Base-by-base conservation (phyloP, 1,140 invertebrate species). In the Polypedilum vanderplanki region DNA sequence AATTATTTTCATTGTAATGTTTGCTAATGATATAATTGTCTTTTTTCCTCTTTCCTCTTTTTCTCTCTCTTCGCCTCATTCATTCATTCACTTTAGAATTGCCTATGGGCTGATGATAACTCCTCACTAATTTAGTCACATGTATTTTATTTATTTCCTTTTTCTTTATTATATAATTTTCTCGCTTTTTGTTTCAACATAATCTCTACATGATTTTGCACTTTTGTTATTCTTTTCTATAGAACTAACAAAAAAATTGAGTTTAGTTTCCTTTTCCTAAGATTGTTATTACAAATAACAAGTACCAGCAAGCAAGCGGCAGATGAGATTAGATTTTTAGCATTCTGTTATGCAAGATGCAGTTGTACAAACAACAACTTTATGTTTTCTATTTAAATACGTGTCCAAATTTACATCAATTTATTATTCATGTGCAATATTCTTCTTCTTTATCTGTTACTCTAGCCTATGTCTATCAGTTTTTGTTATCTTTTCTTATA, bases 391-490 rank as follows among this genome's bases (percentile, higher is more conserved):
- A 57, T n/a, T 57, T n/a, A n/a, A 57, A n/a, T 4, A 57, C 46
- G 46, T 57, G 46, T 57, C 46, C 46, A 57, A 57, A 57, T 57
- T 57, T 57, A 57, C 46, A 57, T 57, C 46, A 57, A 57, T 57
- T 57, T 57, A 57, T 57, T 57, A 57, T 57, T 57, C 46, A 57
- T 57, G 12, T 33, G 24, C 1, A 33, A 33, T 33, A 1, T 33
- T 33, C 24, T 33, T 33, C 24, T 57, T 57, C 46, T 46, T 8
- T 46, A 46, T n/a, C 41, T 46, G 41, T 46, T 46, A 46, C 41
- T 46, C 41, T 10, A 10, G 41, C n/a, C 41, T 57, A n/a, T 57
- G 46, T 57, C 46, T 57, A 57, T 57, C 46, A 57, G 46, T 12
- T 15, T 57, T 33, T 33, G 24, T 33, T 33, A 33, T 33, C 24